Conservation (phyloP, 2,113 vertebrate genomes). For the Grantiella picta region DNA sequence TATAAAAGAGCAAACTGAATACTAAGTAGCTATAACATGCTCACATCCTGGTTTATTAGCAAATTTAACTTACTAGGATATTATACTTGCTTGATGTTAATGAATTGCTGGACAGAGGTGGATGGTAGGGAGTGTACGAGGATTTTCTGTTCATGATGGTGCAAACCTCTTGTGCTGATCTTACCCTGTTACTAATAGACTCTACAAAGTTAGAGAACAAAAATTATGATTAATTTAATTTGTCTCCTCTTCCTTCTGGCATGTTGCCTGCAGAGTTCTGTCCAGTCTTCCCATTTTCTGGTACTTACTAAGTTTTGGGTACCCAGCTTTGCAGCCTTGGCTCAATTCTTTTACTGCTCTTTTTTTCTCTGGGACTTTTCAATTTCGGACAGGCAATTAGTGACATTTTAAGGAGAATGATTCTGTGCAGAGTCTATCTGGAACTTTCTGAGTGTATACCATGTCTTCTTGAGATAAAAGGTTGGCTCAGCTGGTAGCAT, state of each 20-base stretch:
- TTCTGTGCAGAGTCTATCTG: neutral
- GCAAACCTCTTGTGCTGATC: neutral
- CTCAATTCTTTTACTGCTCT: neutral
- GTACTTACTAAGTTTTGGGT: neutral
- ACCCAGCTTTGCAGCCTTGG: neutral
- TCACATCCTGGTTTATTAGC: conserved; percentile 8
- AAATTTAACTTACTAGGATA: neutral
- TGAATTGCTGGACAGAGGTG: neutral
- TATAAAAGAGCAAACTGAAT: conserved; percentile 50
- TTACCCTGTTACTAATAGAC: neutral
- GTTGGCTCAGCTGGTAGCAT: neutral
- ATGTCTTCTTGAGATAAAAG: neutral
- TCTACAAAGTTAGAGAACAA: neutral
- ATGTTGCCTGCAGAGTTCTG: neutral
- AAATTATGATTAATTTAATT: neutral
- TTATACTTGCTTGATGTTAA: neutral
- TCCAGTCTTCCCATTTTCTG: neutral
- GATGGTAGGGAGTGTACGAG: neutral
- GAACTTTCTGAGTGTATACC: neutral
- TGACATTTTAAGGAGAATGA: neutral
- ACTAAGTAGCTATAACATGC: conserved; percentile 11
- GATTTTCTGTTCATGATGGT: neutral
- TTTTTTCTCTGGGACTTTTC: neutral
- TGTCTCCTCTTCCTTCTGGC: neutral
- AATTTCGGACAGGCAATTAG: neutral